Base-by-base conservation (phyloP, 2,888 invertebrate species). In the Nineta flava region DNA sequence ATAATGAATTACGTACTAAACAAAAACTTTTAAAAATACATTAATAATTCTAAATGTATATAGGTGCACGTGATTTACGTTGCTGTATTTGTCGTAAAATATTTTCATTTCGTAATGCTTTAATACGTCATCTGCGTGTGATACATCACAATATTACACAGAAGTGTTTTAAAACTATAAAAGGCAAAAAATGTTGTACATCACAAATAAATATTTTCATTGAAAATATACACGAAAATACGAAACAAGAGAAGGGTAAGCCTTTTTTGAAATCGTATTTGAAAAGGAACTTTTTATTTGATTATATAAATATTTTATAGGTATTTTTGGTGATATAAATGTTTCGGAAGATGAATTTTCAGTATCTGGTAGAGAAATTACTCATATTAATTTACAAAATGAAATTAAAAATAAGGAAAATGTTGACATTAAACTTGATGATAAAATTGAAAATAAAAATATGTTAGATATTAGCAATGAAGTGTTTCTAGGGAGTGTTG, bases 41-140 rank as follows among this genome's bases (percentile, higher is more conserved):
- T n/a, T n/a, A n/a, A n/a, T n/a, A n/a, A n/a, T n/a, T n/a, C n/a
- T n/a, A n/a, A n/a, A n/a, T n/a, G n/a, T n/a, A n/a, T 48, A 21
- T 13, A 41, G 48, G 42, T 13, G 12, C 42, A 1, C 31, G 48
- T 4, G 41, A 41, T 48, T 48, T 42, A 13, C 21, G 42, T 9
- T 48, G 48, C 9, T 41, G 48, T 31, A 34, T 49, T 15, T 49
- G 49, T 17, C 32, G 45, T 12, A 17, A 38, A 19, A 34, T 49
- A 19, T 49, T 49, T 21, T 45, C 44, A 2, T 44, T 43, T 26
- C 26, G 34, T 34, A 49, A 49, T 35, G 49, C 49, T 19, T 38
- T 49, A 19, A 45, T 49, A 7, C 38, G 49, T 4, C 49, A 49
- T 49, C 19, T 49, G 19, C 32, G 49, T 10, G 44, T 49, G 1